Percentiles rank a stretch among this genome's conserved stretches.
These are phyloP conservation scores for Staurois parvus DNA, from an alignment of 2,797 vertebrate species.

Conservation along the genomic window DNA sequence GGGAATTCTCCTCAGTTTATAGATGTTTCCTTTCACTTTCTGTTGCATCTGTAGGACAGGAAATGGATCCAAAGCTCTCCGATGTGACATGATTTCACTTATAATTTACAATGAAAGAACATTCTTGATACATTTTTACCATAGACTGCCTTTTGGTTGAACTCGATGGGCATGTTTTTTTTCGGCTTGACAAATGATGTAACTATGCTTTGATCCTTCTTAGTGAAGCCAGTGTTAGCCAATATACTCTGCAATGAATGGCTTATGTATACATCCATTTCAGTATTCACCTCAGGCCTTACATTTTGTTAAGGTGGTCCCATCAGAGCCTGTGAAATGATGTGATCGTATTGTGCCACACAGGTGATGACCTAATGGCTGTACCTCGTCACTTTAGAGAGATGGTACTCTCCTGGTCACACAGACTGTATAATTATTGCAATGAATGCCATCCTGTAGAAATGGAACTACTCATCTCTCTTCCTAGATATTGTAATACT, in stretches of 20 bases:
- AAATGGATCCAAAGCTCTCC: no score
- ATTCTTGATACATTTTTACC: not conserved
- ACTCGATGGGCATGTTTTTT: not conserved
- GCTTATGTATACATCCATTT: not conserved
- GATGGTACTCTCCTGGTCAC: not conserved
- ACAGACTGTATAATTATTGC: not conserved
- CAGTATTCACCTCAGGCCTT: no score
- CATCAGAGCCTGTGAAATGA: not conserved
- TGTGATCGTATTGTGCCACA: not conserved
- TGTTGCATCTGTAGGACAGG: no score
- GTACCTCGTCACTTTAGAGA: not conserved
- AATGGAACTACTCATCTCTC: slow-evolving; percentile 7
- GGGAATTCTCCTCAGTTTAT: no score
- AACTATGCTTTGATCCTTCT: not conserved
- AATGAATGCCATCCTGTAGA: not conserved
- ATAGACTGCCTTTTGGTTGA: not conserved
- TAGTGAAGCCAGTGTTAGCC: not conserved
- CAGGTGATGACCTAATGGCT: not conserved
- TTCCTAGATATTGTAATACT: slow-evolving; percentile 14
- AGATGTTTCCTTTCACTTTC: no score
- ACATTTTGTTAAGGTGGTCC: not conserved
- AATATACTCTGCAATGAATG: not conserved
- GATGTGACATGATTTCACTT: no score
- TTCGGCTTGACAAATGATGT: not conserved
- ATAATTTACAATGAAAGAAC: no score